Base-by-base conservation (phyloP, 2,113 vertebrate species). In the Microcebus jonahi region DNA sequence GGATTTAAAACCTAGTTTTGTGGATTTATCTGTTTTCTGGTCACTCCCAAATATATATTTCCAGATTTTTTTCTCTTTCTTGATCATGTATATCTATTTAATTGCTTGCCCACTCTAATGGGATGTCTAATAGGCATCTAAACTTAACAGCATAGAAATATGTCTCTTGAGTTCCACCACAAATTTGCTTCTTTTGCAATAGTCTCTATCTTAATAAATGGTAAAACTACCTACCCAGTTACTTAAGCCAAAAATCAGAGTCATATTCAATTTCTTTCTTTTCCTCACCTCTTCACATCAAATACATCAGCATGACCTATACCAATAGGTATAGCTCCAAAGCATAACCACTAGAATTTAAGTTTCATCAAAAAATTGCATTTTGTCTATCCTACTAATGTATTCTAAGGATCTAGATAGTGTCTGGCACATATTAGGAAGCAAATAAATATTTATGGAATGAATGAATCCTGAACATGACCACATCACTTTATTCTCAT, bases 101-200 rank as follows among this genome's bases (percentile, higher is more conserved):
- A 68, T 88, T 85, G 13, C 48, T 86, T 77, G 23, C 53, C 50
- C 50, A 27, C 45, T 88, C 39, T 77, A 34, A 20, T 59, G 75
- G 34, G 13, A 36, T 89, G 9, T 73, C 84, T 77, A 15, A 61
- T 25, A 95, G 67, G 67, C n/a, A 79, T 87, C 61, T 65, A 70
- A 93, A 97, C 27, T 76, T 73, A 27, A 85, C 42, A 80, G 13
- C 57, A 82, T 95, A 39, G 67, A 86, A 93, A 61, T 80, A 3
- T 27, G n/a, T 61, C 31, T 77, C 27, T 34, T 63, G 39, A 86
- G n/a, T 77, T 76, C 17, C 12, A 71, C 36, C 25, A 45, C 71
- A 87, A 61, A 96, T 95, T 39, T 92, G 73, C 4, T 42, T 88
- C 53, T 89, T 53, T 85, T 42, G 77, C 18, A 86, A 7, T 65